Evolutionary conservation across 2,888 invertebrate genomes (phyloP).

Genomic region (Stenchaetothrips biformis): DNA sequence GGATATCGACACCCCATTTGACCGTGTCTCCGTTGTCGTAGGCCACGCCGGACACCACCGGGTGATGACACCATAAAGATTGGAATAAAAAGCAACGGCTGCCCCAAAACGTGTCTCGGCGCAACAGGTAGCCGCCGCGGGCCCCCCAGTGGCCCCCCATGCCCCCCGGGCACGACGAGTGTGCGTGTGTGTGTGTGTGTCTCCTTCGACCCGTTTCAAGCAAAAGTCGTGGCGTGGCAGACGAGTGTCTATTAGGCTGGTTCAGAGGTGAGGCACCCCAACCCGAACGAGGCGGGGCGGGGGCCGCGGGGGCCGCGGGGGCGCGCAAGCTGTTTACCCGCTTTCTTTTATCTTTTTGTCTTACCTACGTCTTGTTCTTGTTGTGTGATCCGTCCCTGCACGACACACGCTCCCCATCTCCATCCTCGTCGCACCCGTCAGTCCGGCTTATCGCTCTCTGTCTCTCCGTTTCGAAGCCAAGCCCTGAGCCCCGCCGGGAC

Average conservation of each 20-base stretch:
- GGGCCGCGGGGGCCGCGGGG: not conserved
- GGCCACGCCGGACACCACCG: not conserved
- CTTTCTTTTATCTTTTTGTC: slow-evolving; percentile 8
- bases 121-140: too few relatives aligned
- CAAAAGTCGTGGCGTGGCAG: slow-evolving; percentile 12
- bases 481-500: not conserved
- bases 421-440: not conserved
- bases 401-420: not conserved
- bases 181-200: too few relatives aligned
- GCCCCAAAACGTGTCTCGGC: not conserved
- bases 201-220: slow-evolving; percentile 13
- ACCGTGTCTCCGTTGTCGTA: too few relatives aligned
- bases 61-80: slow-evolving; percentile 1
- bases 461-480: not conserved
- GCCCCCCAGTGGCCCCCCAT: too few relatives aligned
- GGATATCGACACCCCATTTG: too few relatives aligned
- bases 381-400: not conserved
- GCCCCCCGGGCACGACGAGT: too few relatives aligned
- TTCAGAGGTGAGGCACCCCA: not conserved
- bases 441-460: not conserved
- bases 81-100: not conserved
- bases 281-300: not conserved
- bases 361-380: slow-evolving; percentile 10
- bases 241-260: slow-evolving; percentile 14
- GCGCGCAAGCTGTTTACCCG: too few relatives aligned